Conservation (phyloP, 1,140 invertebrate genomes). For the Pachyrhynchus sulphureomaculatus region DNA sequence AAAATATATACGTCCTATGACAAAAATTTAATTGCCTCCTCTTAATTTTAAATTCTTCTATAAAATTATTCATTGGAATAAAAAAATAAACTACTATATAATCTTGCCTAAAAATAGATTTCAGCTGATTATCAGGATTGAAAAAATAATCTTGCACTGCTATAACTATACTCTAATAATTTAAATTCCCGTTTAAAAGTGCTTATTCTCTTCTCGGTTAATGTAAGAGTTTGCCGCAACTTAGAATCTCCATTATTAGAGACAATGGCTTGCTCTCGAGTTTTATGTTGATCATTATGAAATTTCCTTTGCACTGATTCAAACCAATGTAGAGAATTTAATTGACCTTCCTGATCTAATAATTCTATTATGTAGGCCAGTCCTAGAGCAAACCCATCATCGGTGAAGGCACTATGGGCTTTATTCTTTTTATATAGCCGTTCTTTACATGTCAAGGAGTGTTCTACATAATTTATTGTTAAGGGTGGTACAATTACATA, state of each 20-base stretch:
- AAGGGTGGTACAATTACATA: slow-evolving; percentile 92
- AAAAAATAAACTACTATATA: too few species aligned
- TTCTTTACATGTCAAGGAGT: slow-evolving; percentile 90
- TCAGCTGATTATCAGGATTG: slow-evolving; percentile 36
- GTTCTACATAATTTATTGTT: slow-evolving; percentile 93
- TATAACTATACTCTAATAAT: slow-evolving; percentile 86
- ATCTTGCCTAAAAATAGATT: too few species aligned
- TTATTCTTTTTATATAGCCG: slow-evolving; percentile 88
- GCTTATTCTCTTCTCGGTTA: slow-evolving; percentile 85
- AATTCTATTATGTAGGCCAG: slow-evolving; percentile 72
- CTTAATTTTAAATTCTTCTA: too few species aligned
- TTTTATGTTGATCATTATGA: slow-evolving; percentile 61
- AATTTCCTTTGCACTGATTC: slow-evolving; percentile 80
- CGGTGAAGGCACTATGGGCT: slow-evolving; percentile 85
- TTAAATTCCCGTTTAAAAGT: slow-evolving; percentile 86
- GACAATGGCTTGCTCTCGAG: slow-evolving; percentile 56
- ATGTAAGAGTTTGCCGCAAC: slow-evolving; percentile 87
- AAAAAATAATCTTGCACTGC: slow-evolving; percentile 93
- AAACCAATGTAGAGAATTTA: slow-evolving; percentile 97
- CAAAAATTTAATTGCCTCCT: too few species aligned
- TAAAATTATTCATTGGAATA: too few species aligned
- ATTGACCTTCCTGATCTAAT: slow-evolving; percentile 72
- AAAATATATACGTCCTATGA: too few species aligned
- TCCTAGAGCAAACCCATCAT: slow-evolving; percentile 95
- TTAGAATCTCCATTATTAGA: slow-evolving; percentile 70